A percentile compares a stretch with the other conserved stretches of the same genome.
Conservation (phyloP, 64 coral and sea anemone genomes). For the Exaiptasia diaphana region DNA sequence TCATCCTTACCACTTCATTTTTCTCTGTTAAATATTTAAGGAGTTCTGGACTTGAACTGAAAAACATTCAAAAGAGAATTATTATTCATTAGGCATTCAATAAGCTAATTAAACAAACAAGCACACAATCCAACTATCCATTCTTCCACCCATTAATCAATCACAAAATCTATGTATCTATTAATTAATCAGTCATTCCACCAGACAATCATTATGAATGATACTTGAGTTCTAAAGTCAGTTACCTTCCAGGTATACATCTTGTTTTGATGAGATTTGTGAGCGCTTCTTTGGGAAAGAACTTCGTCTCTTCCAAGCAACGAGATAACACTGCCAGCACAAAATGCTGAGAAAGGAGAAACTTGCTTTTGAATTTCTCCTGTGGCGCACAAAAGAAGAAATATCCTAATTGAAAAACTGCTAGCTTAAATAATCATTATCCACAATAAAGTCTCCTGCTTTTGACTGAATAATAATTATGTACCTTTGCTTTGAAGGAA, state of each 20-base stretch:
- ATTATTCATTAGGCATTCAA: background rate
- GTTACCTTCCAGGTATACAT: slow-evolving; percentile 54
- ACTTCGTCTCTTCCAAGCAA: slow-evolving; percentile 52
- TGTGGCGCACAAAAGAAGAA: no score
- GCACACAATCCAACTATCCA: background rate
- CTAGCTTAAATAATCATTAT: no score
- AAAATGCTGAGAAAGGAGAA: slow-evolving; percentile 58
- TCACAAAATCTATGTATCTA: background rate
- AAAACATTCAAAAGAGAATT: background rate
- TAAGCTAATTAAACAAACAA: background rate
- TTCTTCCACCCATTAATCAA: background rate
- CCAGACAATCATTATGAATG: no score
- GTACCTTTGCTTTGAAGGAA: background rate
- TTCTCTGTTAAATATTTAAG: slow-evolving; percentile 31
- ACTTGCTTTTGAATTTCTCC: background rate
- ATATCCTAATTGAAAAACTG: no score
- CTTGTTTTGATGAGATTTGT: slow-evolving; percentile 29
- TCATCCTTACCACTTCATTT: slow-evolving; percentile 54
- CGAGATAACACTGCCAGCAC: slow-evolving; percentile 18
- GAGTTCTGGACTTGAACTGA: slow-evolving; percentile 45
- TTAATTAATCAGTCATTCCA: background rate
- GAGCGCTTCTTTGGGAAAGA: slow-evolving; percentile 42
- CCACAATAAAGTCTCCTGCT: no score
- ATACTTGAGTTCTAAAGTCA: background rate
- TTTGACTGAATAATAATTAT: no score